Percentiles rank a stretch among this genome's conserved stretches.
These are phyloP conservation scores for Agrochola lychnidis DNA, from an alignment of 2,888 invertebrate genomes.

Conservation along the genomic window DNA sequence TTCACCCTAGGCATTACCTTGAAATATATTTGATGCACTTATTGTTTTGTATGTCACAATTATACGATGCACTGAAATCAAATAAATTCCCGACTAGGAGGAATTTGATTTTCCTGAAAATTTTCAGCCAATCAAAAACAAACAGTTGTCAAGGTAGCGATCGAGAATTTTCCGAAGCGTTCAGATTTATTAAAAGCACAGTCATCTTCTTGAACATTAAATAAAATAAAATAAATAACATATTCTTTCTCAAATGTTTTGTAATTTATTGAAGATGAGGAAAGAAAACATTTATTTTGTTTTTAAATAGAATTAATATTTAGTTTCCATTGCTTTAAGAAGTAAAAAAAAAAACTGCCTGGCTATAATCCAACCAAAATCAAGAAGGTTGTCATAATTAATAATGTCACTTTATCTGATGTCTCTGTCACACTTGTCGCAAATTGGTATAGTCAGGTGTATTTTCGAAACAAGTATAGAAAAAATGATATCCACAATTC, in stretches of 20 bases:
- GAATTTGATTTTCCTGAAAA: conserved; percentile 79
- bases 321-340: neutral
- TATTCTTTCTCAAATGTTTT: too few species aligned
- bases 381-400: neutral
- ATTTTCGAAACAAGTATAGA: neutral
- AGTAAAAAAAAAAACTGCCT: conserved; percentile 4
- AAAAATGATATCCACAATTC: neutral
- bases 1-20: conserved; percentile 56
- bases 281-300: too few species aligned
- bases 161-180: conserved; percentile 79
- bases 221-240: too few species aligned
- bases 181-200: conserved; percentile 58
- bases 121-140: conserved; percentile 87
- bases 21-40: conserved; percentile 55
- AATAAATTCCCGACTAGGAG: conserved; percentile 51
- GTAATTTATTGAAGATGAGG: too few species aligned
- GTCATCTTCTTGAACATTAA: too few species aligned
- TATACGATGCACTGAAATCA: conserved; percentile 39
- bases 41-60: conserved; percentile 36
- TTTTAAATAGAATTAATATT: neutral
- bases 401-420: conserved; percentile 45
- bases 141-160: conserved; percentile 85
- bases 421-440: conserved; percentile 26
- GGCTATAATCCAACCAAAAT: conserved; percentile 8
- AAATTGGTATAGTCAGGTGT: neutral